Evolutionary conservation across 2,113 vertebrate genomes (phyloP), one percentile per base, ranked within the genome.

Genomic region (Synchiropus splendidus): DNA sequence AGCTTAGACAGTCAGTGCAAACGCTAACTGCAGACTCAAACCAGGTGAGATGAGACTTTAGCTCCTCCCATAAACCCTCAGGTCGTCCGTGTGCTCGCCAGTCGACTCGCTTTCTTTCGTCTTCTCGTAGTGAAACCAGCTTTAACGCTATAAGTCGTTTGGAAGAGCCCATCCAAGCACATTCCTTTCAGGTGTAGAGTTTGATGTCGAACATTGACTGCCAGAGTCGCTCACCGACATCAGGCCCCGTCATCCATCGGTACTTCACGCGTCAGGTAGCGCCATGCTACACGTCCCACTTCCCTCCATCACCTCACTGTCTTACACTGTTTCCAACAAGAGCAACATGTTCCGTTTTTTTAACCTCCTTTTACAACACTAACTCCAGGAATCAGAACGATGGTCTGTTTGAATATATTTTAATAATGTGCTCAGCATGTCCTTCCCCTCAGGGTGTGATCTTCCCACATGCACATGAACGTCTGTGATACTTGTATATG

Each of bases 51-150:
- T 15, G 31, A 47, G 37, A 18, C 36, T 40, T 47, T 14, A 64
- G 41, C 40, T 16, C 31, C 34, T 40, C 36, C 38, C 55, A 55
- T 36, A 39, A 56, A 27, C 44, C 45, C 64, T 67, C 69, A 75
- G 72, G 68, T 64, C 62, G 51, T 48, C 27, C 38, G 42, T 36
- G 15, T 44, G 35, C 16, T 60, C 18, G 34, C 12, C 13, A 16
- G 38, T 45, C 27, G 32, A 35, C 16, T 37, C 2, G 0, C 3
- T 39, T 18, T 17, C 41, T n/a, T n/a, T 40, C 9, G 2, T 49
- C 12, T 38, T 1, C 30, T 18, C 31, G 18, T 17, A 44, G 21
- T 27, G 21, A 30, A 31, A 43, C 10, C 10, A 35, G 17, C 9
- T 36, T 12, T 27, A 47, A 16, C 10, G 41, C 45, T 39, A 48